phyloP scores from a whole-genome alignment of 2,797 vertebrate genomes.

The Xerus rutilus region DNA sequence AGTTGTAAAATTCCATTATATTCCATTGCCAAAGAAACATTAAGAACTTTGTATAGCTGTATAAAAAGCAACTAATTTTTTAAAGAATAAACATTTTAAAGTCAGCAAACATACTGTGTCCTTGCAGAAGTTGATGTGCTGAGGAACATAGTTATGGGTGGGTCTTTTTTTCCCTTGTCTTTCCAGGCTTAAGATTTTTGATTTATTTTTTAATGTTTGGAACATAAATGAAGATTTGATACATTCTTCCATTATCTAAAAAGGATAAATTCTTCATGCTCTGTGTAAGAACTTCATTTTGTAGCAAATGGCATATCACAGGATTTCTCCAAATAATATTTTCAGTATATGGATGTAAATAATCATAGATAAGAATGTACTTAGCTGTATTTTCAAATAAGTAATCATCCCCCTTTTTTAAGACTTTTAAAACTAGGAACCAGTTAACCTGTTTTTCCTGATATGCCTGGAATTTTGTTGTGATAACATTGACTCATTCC shows the following conservation, averaged over 20 bases:
- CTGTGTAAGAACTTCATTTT: conserved; percentile 85
- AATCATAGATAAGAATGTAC: conserved; percentile 84
- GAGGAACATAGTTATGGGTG: conserved; percentile 84
- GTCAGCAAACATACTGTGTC: conserved; percentile 88
- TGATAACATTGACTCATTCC: conserved; percentile 84
- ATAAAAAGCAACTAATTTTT: conserved; percentile 92
- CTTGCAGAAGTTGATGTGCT: conserved; percentile 87
- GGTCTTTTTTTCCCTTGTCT: conserved; percentile 83
- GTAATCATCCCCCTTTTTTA: conserved; percentile 80
- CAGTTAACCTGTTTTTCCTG: conserved; percentile 77
- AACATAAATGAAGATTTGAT: conserved; percentile 85
- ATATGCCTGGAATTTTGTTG: conserved; percentile 85
- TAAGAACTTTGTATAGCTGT: conserved; percentile 92
- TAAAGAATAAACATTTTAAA: conserved; percentile 92
- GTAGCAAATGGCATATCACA: conserved; percentile 86
- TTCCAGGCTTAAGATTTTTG: conserved; percentile 86
- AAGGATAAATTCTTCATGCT: conserved; percentile 83
- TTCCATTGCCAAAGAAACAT: conserved; percentile 92
- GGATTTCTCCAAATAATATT: conserved; percentile 87
- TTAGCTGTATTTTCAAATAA: conserved; percentile 87
- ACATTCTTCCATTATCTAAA: conserved; percentile 86
- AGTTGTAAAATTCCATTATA: conserved; percentile 90
- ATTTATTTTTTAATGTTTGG: conserved; percentile 85
- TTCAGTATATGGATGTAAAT: conserved; percentile 85
- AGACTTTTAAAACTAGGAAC: conserved; percentile 80